phyloP scores from a whole-genome alignment of 2,797 vertebrate species.

The Enteromius radiatus region DNA sequence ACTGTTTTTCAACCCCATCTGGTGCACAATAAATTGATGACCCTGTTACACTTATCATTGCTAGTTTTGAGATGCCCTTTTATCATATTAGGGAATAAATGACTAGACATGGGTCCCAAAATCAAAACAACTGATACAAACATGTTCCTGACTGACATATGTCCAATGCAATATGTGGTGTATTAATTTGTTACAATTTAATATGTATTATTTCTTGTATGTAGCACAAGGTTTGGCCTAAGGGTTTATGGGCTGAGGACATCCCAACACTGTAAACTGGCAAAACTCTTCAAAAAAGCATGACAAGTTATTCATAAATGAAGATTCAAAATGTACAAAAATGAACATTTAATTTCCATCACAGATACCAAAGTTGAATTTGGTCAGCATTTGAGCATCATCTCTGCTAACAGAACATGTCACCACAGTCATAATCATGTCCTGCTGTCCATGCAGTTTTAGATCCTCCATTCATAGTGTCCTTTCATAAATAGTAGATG shows the following conservation, averaged over 20 bases:
- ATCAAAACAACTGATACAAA: neutral
- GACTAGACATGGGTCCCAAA: neutral
- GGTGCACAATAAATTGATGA: neutral
- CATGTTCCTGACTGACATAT: neutral
- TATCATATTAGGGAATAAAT: neutral
- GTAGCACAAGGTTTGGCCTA: neutral
- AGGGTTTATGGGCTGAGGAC: neutral
- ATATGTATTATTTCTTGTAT: neutral
- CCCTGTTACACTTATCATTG: neutral
- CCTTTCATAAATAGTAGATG: neutral
- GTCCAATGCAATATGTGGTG: neutral
- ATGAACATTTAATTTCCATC: slow-evolving; percentile 6
- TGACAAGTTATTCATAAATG: neutral
- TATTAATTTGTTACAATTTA: neutral
- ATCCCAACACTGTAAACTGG: neutral
- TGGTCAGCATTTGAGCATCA: neutral
- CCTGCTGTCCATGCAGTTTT: neutral
- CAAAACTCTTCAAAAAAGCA: neutral
- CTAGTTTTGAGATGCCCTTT: neutral
- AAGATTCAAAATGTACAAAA: neutral
- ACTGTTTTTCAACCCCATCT: neutral
- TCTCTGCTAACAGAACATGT: neutral
- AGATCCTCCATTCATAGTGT: neutral
- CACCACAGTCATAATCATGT: slow-evolving; percentile 13
- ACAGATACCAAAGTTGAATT: neutral